These are phyloP conservation scores for Plestiodon gilberti DNA, from an alignment of 2,113 vertebrate genomes.

Conservation along the genomic window DNA sequence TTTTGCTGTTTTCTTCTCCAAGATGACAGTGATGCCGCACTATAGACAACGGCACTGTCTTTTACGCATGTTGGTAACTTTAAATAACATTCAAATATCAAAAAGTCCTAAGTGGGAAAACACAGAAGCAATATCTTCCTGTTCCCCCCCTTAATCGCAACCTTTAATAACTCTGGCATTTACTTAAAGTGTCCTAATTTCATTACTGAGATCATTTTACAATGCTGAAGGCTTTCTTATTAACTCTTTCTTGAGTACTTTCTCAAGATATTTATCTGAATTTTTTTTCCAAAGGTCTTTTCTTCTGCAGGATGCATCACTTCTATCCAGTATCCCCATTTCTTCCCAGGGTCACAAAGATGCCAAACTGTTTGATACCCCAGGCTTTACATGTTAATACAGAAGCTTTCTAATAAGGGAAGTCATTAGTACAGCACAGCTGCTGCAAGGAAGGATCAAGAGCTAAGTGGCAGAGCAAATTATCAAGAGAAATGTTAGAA, in stretches of 20 bases:
- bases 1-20: not conserved
- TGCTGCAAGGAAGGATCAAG: conserved; percentile 69
- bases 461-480: conserved; percentile 69
- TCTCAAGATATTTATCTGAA: not conserved
- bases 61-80: not conserved
- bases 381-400: conserved; percentile 62
- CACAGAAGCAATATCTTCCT: not conserved
- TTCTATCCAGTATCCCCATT: conserved; percentile 18
- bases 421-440: conserved; percentile 75
- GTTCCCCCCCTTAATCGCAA: not conserved
- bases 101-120: not conserved
- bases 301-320: conserved; percentile 27
- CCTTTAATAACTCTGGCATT: not conserved
- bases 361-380: conserved; percentile 58
- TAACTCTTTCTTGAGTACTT: not conserved
- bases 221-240: not conserved
- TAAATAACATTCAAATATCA: not conserved
- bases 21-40: not conserved
- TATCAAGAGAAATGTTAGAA: conserved; percentile 72
- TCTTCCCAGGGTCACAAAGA: conserved; percentile 53
- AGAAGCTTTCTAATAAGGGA: conserved; percentile 66
- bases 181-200: not conserved
- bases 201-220: not conserved
- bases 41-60: not conserved
- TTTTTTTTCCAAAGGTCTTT: not conserved